Evolutionary conservation across 2,113 vertebrate genomes (phyloP).

Genomic region (Dasypus novemcinctus): DNA sequence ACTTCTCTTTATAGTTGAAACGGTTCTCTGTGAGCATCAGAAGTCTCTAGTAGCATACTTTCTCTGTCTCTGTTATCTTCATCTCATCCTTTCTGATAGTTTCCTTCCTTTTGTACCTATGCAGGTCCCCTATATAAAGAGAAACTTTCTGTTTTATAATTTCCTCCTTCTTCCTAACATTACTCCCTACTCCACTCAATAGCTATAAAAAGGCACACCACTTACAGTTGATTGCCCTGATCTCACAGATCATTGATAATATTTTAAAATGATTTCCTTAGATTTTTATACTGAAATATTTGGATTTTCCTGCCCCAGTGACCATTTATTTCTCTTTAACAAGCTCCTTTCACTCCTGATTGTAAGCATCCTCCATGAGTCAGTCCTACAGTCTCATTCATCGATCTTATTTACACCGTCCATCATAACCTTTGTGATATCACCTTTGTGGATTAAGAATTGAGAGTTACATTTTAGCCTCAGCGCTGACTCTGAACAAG

Average conservation of each 20-base stretch:
- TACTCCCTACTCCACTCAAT: neutral
- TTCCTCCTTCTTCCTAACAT: neutral
- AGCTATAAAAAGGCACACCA: neutral
- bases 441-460: neutral
- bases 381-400: neutral
- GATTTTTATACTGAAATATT: neutral
- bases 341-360: neutral
- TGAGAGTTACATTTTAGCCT: neutral
- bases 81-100: neutral
- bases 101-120: neutral
- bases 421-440: neutral
- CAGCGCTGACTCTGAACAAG: neutral
- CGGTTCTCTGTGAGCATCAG: neutral
- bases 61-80: neutral
- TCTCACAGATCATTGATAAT: neutral
- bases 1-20: slow-evolving; percentile 15
- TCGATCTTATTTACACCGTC: neutral
- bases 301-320: neutral
- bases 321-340: neutral
- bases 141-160: neutral
- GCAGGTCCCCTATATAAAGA: neutral
- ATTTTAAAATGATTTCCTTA: neutral
- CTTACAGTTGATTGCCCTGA: neutral
- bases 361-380: neutral
- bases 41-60: neutral